Evolutionary conservation across 2,113 vertebrate species (phyloP).

Genomic region (Coreoperca whiteheadi): DNA sequence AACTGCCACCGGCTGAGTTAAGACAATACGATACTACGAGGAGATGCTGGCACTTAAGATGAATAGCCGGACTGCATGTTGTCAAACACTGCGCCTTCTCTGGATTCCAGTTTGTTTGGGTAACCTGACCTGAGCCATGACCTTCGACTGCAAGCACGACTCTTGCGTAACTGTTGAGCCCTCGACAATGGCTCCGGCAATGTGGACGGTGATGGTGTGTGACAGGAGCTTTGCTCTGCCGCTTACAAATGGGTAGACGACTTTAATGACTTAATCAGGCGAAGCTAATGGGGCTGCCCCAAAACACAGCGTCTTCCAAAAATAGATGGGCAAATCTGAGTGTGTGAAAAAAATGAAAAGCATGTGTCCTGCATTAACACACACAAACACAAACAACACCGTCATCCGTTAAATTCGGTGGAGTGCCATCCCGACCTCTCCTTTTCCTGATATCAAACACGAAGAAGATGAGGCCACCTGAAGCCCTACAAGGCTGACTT

Average conservation of each 20-base stretch:
- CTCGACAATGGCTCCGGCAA: constrained; percentile 55
- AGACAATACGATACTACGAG: not conserved
- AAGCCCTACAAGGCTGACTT: constrained; percentile 51
- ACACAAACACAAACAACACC: not conserved
- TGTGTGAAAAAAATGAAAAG: constrained; percentile 38
- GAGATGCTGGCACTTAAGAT: not conserved
- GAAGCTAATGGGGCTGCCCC: constrained; percentile 48
- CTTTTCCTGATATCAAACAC: constrained; percentile 40
- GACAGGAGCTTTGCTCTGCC: constrained; percentile 68
- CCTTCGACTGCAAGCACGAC: constrained; percentile 33
- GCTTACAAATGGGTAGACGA: constrained; percentile 54
- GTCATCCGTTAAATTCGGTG: constrained; percentile 15
- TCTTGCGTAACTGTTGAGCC: constrained; percentile 52
- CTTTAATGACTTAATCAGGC: constrained; percentile 74
- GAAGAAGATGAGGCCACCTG: constrained; percentile 50
- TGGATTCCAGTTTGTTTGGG: constrained; percentile 34
- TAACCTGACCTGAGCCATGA: constrained; percentile 33
- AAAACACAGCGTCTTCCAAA: constrained; percentile 63
- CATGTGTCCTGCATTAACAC: not conserved
- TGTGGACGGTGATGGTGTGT: constrained; percentile 61
- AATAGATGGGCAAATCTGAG: constrained; percentile 42
- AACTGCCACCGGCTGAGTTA: not conserved
- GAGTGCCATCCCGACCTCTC: constrained; percentile 33
- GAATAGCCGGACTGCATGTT: not conserved
- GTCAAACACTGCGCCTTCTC: constrained; percentile 22